Percentiles rank a stretch among this genome's conserved stretches.
Evolutionary conservation across 2,888 invertebrate genomes (phyloP).

Genomic region (Imbricaverruca yamaguchii): DNA sequence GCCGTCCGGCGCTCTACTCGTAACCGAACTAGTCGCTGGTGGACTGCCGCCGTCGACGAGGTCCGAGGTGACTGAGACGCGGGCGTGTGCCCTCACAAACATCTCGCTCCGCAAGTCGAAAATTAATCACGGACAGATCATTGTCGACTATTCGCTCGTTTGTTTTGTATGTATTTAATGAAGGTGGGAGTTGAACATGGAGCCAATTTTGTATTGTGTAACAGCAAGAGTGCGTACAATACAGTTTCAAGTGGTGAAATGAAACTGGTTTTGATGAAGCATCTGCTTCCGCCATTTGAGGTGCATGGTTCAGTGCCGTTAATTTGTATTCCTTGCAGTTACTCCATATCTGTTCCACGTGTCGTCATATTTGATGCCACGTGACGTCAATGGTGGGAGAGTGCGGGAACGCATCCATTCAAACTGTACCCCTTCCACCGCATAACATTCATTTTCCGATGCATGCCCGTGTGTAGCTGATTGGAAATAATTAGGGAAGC

Average conservation of each 20-base stretch:
- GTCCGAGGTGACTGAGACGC: too few species aligned
- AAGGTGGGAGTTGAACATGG: not conserved
- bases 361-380: not conserved
- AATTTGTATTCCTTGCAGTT: not conserved
- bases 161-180: conserved; percentile 22
- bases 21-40: not conserved
- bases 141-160: conserved; percentile 12
- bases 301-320: not conserved
- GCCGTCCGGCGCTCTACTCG: not conserved
- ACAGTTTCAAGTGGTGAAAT: not conserved
- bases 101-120: not conserved
- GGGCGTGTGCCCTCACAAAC: too few species aligned
- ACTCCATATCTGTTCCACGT: not conserved
- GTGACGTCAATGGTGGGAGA: not conserved
- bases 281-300: too few species aligned
- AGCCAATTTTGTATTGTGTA: conserved; percentile 16
- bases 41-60: not conserved
- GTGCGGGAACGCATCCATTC: not conserved
- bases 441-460: not conserved
- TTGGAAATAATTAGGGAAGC: too few species aligned
- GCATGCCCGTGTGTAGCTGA: too few species aligned
- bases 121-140: conserved; percentile 12
- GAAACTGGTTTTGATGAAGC: not conserved
- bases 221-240: conserved; percentile 15
- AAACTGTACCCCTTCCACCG: not conserved